phyloP scores from a whole-genome alignment of 2,797 vertebrate species.

The Rhinogobio ventralis region DNA sequence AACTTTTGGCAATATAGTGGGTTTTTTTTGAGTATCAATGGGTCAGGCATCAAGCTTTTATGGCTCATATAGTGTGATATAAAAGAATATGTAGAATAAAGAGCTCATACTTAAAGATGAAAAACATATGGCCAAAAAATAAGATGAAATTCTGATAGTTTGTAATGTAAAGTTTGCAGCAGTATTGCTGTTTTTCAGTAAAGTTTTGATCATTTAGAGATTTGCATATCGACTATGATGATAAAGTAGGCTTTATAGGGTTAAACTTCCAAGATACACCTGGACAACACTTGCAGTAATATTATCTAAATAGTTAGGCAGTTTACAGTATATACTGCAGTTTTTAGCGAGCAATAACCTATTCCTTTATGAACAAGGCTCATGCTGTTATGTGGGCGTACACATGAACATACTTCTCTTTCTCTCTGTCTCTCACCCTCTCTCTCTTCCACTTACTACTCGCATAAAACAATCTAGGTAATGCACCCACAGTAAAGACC shows the following conservation, averaged over 20 bases:
- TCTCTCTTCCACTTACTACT: background rate
- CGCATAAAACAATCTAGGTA: constrained; percentile 77
- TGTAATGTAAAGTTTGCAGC: background rate
- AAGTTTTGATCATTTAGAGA: background rate
- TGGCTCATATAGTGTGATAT: background rate
- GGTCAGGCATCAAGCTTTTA: background rate
- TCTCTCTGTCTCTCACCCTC: background rate
- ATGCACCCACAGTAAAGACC: constrained; percentile 77
- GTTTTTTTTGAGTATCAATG: background rate
- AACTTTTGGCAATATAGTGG: too few species aligned
- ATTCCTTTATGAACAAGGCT: background rate
- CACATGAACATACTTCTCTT: background rate
- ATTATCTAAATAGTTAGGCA: background rate
- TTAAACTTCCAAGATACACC: background rate
- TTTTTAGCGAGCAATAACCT: background rate
- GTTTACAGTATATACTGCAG: background rate
- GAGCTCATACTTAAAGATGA: background rate
- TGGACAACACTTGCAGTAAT: background rate
- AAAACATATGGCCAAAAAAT: background rate
- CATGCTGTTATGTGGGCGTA: background rate
- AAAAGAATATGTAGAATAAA: background rate
- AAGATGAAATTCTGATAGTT: background rate
- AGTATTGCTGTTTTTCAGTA: background rate
- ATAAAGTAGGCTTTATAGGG: background rate
- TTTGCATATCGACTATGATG: background rate